Conservation (phyloP, 1,140 invertebrate species). For the Rhopalosiphum padi region DNA sequence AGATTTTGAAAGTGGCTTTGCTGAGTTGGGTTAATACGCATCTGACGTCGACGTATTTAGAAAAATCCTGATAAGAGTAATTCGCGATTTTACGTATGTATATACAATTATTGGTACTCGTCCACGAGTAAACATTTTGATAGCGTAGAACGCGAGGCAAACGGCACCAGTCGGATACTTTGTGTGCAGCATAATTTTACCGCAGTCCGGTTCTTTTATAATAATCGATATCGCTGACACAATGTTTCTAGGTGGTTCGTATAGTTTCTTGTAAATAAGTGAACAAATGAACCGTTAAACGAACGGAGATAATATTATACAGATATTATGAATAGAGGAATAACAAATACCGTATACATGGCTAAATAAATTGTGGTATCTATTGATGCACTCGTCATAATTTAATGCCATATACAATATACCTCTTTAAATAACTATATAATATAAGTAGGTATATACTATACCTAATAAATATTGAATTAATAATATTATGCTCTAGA, state of each 20-base stretch:
- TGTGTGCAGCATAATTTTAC: neutral
- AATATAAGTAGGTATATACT: too few relatives aligned
- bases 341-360: neutral
- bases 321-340: neutral
- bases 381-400: neutral
- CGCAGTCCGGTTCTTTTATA: neutral
- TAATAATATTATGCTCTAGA: too few relatives aligned
- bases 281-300: neutral
- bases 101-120: neutral
- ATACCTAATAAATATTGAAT: too few relatives aligned
- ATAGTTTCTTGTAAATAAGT: neutral
- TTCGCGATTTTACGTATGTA: neutral
- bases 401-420: neutral
- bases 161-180: neutral
- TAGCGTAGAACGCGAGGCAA: neutral
- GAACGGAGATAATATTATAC: neutral
- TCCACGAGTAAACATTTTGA: neutral
- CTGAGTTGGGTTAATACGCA: neutral
- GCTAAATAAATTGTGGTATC: neutral
- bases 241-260: neutral
- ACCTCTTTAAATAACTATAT: too few relatives aligned
- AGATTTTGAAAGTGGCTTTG: neutral
- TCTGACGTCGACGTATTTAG: neutral
- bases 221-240: neutral
- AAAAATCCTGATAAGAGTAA: neutral